A percentile compares a stretch with the other conserved stretches of the same genome.
Evolutionary conservation across 2,113 vertebrate genomes (phyloP).

Genomic region (Pelecanus crispus): DNA sequence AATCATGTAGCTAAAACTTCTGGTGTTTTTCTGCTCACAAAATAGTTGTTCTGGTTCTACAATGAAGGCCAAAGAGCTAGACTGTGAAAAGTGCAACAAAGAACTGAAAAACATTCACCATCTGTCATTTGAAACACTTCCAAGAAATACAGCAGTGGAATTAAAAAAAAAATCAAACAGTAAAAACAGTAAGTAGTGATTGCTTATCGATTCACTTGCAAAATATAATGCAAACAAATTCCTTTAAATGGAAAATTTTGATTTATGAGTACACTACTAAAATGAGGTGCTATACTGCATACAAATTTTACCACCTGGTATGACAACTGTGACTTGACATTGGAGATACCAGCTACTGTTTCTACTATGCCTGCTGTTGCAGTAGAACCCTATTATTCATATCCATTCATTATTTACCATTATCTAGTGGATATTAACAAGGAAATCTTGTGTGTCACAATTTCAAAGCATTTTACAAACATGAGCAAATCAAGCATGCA

Average conservation of each 20-base stretch:
- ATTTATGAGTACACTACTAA: background rate
- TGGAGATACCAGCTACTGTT: background rate
- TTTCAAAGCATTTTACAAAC: background rate
- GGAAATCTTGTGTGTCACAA: background rate
- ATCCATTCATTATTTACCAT: background rate
- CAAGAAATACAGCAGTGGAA: background rate
- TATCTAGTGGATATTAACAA: background rate
- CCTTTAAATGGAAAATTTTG: background rate
- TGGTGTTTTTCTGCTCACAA: background rate
- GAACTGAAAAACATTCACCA: constrained; percentile 12
- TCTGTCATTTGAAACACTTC: constrained; percentile 5
- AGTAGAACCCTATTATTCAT: background rate
- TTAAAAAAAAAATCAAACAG: background rate
- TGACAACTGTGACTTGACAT: background rate
- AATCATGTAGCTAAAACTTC: background rate
- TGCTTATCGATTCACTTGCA: background rate
- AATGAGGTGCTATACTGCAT: background rate
- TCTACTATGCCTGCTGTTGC: background rate
- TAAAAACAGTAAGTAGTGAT: background rate
- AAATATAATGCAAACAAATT: background rate
- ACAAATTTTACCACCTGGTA: background rate
- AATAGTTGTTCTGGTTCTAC: background rate
- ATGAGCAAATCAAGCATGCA: background rate
- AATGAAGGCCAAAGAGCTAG: background rate
- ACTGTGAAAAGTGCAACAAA: constrained; percentile 12